Base-by-base conservation (phyloP, 2,888 invertebrate species). In the Phasia obesa region DNA sequence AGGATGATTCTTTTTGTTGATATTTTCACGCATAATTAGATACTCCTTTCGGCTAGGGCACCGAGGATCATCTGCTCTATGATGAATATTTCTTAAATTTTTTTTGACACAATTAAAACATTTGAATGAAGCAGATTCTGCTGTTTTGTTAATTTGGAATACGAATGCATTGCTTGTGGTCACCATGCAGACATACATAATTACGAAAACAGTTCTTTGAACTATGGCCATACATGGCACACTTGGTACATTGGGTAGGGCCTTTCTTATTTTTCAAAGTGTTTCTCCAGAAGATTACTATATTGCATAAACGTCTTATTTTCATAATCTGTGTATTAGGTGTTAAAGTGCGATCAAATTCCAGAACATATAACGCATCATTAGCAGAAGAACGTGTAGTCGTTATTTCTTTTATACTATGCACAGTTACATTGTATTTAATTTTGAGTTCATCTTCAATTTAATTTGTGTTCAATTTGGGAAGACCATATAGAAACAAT, bases 11-110 rank as follows among this genome's bases (percentile, higher is more conserved):
- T 9, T 57, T 2, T 25, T 44, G 25, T 62, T 62, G 2, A 27
- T 9, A 4, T 60, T 42, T 4, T 42, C 47, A 27, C 47, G 47
- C 35, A 64, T 31, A 4, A 9, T 21, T 6, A 49, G 21, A 13
- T 53, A 67, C 35, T 67, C 38, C 19, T 38, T 51, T 6, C 53
- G 65, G 17, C 65, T 67, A 13, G 65, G 51, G 23, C 65, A 67
- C 4, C 51, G 51, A 53, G 38, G 23, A 15, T 53, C 51, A 25
- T 67, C 65, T 5, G 65, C 51, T 51, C 51, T 67, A 49, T 35
- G 51, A 35, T 62, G 23, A 44, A 17, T 44, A 2, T 44, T 11
- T 38, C 44, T 62, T 23, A 44, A 31, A 44, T 62, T 62, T 44
- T 25, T 62, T 25, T 31, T 62, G 44, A 13, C 13, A 11, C 38